Evolutionary conservation across 1,140 invertebrate genomes (phyloP).

Genomic region (Magallana gigas): DNA sequence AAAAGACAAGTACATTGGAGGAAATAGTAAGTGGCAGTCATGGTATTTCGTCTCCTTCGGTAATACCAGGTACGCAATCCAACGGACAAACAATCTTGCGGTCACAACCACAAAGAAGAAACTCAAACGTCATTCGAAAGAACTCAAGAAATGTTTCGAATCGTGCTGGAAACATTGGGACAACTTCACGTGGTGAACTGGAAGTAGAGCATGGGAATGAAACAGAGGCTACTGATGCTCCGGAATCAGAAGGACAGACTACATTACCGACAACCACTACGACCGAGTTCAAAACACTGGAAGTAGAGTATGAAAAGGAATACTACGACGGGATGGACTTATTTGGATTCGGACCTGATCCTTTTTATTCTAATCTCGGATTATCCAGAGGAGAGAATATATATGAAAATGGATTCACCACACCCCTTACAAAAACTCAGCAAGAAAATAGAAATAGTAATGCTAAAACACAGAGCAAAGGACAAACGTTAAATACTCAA

Average conservation of each 20-base stretch:
- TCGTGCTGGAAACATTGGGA: neutral
- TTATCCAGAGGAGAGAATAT: neutral
- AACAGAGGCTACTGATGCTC: slow-evolving; percentile 3
- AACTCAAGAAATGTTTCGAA: neutral
- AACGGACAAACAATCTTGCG: neutral
- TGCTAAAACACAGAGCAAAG: too few relatives aligned
- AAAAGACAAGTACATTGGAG: neutral
- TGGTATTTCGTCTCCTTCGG: neutral
- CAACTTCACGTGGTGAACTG: neutral
- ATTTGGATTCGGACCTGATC: neutral
- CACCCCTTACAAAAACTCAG: neutral
- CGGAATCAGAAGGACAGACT: neutral
- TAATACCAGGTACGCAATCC: neutral
- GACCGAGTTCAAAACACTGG: neutral
- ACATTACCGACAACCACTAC: slow-evolving; percentile 10
- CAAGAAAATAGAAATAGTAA: neutral
- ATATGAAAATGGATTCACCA: neutral
- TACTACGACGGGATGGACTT: neutral
- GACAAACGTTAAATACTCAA: neutral
- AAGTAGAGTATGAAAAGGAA: neutral
- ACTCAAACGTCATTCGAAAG: neutral
- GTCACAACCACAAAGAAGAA: neutral
- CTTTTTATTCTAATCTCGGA: neutral
- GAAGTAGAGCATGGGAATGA: neutral
- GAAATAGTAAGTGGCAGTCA: neutral